Conservation (phyloP, 2,797 vertebrate genomes). For the Hydrocynus forskahlii region DNA sequence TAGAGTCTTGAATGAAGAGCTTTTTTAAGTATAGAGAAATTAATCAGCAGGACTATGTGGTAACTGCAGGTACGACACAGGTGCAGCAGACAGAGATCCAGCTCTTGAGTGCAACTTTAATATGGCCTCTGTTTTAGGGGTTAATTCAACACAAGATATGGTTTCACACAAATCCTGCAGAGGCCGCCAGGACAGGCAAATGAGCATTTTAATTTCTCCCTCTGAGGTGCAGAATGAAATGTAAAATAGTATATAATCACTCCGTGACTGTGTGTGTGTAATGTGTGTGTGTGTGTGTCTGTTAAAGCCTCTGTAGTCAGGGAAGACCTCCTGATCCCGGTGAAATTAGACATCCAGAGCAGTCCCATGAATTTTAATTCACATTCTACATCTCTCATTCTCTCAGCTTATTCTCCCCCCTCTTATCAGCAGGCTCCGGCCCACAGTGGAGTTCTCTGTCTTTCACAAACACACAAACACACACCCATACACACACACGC, state of each 20-base stretch:
- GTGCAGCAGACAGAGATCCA: not conserved
- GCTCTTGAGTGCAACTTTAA: not conserved
- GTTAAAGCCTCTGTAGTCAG: conserved; percentile 57
- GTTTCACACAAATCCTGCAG: not conserved
- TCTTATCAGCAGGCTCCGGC: conserved; percentile 67
- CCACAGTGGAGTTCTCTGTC: conserved; percentile 1
- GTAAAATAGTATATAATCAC: conserved; percentile 1
- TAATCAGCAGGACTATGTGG: no score
- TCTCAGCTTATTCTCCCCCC: conserved; percentile 52
- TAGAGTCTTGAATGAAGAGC: no score
- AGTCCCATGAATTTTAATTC: conserved; percentile 72
- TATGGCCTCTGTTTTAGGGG: not conserved
- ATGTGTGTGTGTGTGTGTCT: conserved; percentile 24
- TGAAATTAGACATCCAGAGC: conserved; percentile 56
- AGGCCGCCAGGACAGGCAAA: not conserved
- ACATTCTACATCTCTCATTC: conserved; percentile 65
- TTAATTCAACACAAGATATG: not conserved
- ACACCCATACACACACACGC: not conserved
- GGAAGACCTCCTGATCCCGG: conserved; percentile 64
- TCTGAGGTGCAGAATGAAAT: conserved; percentile 15
- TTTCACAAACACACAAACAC: not conserved
- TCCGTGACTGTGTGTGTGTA: not conserved
- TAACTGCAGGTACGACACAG: no score
- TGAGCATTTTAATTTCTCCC: conserved; percentile 16
- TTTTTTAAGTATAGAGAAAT: no score